Conservation (phyloP, 2,888 invertebrate species). For the Aleiodes leptofemur region DNA sequence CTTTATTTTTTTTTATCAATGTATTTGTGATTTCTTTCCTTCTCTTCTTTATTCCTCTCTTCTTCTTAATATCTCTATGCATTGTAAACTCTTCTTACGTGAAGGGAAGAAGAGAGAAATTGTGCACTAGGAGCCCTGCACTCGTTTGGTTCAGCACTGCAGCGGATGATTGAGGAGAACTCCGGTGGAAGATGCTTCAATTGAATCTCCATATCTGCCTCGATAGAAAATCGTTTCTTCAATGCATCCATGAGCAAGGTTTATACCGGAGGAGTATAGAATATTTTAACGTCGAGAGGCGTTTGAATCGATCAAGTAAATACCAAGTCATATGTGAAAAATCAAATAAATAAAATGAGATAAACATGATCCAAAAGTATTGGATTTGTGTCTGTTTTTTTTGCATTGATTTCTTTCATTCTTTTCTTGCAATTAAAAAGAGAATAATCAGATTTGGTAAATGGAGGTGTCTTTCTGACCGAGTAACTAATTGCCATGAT, state of each 20-base stretch:
- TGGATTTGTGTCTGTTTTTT: not conserved
- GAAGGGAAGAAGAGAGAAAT: too few relatives aligned
- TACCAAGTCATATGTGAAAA: not conserved
- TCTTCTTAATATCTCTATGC: not conserved
- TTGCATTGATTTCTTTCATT: not conserved
- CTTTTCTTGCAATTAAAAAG: not conserved
- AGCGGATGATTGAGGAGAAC: constrained; percentile 34
- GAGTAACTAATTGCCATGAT: too few relatives aligned
- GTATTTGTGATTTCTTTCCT: constrained; percentile 14
- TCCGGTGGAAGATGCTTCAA: constrained; percentile 33
- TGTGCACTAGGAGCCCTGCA: too few relatives aligned
- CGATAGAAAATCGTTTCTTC: constrained; percentile 21
- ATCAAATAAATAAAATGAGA: constrained; percentile 11
- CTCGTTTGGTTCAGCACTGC: constrained; percentile 14
- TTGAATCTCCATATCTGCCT: constrained; percentile 32
- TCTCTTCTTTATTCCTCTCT: constrained; percentile 5
- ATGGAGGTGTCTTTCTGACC: too few relatives aligned
- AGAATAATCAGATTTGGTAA: not conserved
- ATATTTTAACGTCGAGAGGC: constrained; percentile 17
- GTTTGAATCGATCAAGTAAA: constrained; percentile 14
- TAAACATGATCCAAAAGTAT: too few relatives aligned
- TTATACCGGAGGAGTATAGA: not conserved
- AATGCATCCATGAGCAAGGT: not conserved
- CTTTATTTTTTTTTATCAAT: not conserved
- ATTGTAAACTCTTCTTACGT: too few relatives aligned